Evolutionary conservation across 2,113 vertebrate genomes (phyloP), one percentile per base, ranked within the genome.

Genomic region (Suncus etruscus): DNA sequence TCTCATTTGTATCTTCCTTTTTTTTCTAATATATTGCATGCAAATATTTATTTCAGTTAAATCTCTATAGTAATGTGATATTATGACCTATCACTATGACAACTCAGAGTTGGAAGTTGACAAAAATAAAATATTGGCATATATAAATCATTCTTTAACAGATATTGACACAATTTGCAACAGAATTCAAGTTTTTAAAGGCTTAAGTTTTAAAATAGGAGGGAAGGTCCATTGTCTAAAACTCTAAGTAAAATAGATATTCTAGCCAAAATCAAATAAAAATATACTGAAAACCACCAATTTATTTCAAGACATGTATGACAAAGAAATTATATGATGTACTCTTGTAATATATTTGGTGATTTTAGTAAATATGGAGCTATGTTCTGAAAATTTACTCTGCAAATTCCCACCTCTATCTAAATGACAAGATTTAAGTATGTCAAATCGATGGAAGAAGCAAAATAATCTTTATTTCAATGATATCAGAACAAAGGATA

Each of bases 11-110:
- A 90, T 89, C 54, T 88, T 94, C 16, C n/a, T 90, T 95, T 78
- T 68, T 58, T 96, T 68, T 91, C 58, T 94, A 95, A 86, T 92
- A 83, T 39, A 32, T 83, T 94, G n/a, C n/a, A 87, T 74, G n/a
- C 47, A 89, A 83, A 83, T 75, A 89, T 92, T 90, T 91, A 68
- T 96, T 91, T 90, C 83, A 94, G n/a, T 73, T 83, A 92, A 86
- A 81, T 96, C 68, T 95, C 63, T 92, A 92, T 77, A 83, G 80
- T 94, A 94, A 94, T 94, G 80, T 89, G 93, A 90, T 88, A 92
- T 73, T n/a, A 86, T 32, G 29, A 77, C 29, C 31, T 69, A 77
- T 93, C 73, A 89, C 94, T 76, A 92, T 92, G 86, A 93, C 93
- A 95, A 93, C 88, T 10, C 66, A 87, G 87, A 94, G 79, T 94